Conservation (phyloP, 2,888 invertebrate species). For the Flexamia atlantica region DNA sequence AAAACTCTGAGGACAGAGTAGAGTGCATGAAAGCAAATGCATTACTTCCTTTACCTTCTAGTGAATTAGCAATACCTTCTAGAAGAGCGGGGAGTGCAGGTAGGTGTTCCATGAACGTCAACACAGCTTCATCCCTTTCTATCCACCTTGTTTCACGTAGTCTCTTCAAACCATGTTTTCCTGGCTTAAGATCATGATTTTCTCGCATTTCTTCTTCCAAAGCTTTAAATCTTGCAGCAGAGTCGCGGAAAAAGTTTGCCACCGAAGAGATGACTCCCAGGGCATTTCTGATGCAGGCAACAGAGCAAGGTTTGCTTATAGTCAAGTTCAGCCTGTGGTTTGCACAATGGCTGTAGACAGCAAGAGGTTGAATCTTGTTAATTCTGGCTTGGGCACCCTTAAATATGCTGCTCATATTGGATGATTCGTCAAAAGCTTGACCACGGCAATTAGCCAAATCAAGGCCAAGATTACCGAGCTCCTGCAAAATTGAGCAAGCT, state of each 20-base stretch:
- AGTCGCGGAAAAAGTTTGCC: constrained; percentile 31
- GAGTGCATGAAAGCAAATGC: constrained; percentile 58
- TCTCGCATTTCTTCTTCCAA: constrained; percentile 51
- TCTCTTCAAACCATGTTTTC: constrained; percentile 58
- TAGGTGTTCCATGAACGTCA: constrained; percentile 59
- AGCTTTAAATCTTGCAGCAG: constrained; percentile 20
- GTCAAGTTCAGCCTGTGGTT: constrained; percentile 40
- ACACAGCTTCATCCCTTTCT: constrained; percentile 62
- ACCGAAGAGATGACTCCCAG: constrained; percentile 35
- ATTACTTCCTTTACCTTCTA: constrained; percentile 48
- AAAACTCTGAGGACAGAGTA: constrained; percentile 57
- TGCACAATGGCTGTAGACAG: constrained; percentile 36
- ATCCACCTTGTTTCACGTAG: constrained; percentile 63
- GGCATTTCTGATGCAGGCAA: constrained; percentile 33
- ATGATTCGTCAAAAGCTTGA: constrained; percentile 53
- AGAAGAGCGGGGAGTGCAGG: constrained; percentile 37
- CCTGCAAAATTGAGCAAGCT: too few species aligned
- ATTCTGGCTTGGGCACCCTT: constrained; percentile 52
- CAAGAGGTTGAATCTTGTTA: constrained; percentile 14
- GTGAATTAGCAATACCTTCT: constrained; percentile 44
- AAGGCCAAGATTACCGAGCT: constrained; percentile 19
- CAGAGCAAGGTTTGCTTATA: constrained; percentile 45
- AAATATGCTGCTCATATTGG: constrained; percentile 53
- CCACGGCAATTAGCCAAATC: constrained; percentile 46
- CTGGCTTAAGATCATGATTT: constrained; percentile 51